These are phyloP conservation scores for Thamnophis elegans DNA, from an alignment of 2,797 vertebrate genomes.

Conservation along the genomic window DNA sequence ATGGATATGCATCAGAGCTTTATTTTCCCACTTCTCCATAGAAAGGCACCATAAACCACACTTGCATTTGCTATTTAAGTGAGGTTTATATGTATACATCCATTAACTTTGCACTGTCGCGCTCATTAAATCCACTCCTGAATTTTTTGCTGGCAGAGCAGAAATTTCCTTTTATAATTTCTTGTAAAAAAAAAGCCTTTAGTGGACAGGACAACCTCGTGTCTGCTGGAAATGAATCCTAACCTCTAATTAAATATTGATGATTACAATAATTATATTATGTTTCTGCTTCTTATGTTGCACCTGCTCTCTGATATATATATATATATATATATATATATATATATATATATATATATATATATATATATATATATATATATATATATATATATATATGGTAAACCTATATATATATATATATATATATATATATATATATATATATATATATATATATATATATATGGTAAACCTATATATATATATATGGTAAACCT, in stretches of 20 bases:
- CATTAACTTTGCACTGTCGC: constrained; percentile 20
- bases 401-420: no score
- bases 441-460: no score
- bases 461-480: no score
- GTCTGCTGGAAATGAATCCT: constrained; percentile 22
- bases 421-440: no score
- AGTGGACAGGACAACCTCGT: constrained; percentile 3
- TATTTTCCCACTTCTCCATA: not conserved
- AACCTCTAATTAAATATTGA: constrained; percentile 6
- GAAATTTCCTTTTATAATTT: not conserved
- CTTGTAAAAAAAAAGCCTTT: not conserved
- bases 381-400: no score
- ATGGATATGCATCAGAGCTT: constrained; percentile 6
- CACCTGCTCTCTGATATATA: not conserved
- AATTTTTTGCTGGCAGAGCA: constrained; percentile 16
- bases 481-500: no score
- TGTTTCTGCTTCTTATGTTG: not conserved
- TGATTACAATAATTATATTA: not conserved
- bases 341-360: no score
- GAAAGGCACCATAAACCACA: not conserved
- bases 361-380: no score
- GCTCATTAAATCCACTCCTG: constrained; percentile 11
- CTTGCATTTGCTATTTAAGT: constrained; percentile 26
- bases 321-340: no score
- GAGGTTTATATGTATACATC: constrained; percentile 6